phyloP scores from a whole-genome alignment of 2,888 invertebrate species.

The Hemicrepidius hirtus region DNA sequence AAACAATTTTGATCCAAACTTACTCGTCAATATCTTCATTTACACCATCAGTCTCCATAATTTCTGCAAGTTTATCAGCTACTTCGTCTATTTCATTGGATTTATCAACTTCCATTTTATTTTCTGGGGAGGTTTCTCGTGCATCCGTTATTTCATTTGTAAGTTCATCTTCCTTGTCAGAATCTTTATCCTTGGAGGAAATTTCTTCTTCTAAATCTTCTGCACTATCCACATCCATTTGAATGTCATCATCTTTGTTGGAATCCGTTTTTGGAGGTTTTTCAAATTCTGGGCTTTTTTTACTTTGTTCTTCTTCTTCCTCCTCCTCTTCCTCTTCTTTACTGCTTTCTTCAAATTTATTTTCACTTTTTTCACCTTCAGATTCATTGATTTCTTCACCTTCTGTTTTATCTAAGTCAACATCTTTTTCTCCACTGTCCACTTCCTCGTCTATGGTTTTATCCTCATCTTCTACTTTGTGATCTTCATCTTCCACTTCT shows the following conservation, averaged over 20 bases:
- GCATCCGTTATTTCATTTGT: background rate
- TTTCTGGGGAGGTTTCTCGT: background rate
- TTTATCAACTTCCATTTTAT: conserved; percentile 12
- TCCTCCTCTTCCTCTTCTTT: too few species aligned
- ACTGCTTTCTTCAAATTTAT: too few species aligned
- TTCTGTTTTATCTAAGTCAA: too few species aligned
- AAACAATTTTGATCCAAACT: background rate
- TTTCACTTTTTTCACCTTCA: too few species aligned
- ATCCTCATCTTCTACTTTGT: conserved; percentile 19
- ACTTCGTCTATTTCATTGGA: background rate
- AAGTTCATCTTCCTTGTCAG: background rate
- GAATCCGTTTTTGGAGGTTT: too few species aligned
- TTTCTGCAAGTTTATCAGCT: background rate
- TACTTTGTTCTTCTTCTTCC: too few species aligned
- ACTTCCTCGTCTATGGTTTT: conserved; percentile 3
- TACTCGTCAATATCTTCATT: background rate
- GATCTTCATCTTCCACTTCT: conserved; percentile 27
- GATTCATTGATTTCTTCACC: too few species aligned
- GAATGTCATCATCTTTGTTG: background rate
- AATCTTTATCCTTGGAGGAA: background rate
- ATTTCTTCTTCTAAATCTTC: background rate
- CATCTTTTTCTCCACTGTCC: conserved; percentile 10
- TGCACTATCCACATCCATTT: background rate
- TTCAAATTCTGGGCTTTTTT: too few species aligned
- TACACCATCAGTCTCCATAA: conserved; percentile 29